Conservation (phyloP, 2,797 vertebrate species). For the Epinephelus awoara region DNA sequence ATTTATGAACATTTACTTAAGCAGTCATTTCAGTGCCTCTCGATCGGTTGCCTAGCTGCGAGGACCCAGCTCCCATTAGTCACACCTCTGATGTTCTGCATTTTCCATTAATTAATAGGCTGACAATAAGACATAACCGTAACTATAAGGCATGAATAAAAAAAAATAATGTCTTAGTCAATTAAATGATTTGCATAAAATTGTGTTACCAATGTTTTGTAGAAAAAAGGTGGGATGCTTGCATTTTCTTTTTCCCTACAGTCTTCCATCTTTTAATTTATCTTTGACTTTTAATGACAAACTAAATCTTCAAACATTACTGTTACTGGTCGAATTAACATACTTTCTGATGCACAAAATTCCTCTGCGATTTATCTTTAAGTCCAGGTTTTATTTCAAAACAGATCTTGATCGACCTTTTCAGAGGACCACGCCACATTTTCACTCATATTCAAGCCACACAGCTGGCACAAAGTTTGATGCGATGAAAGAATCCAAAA, state of each 20-base stretch:
- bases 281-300: neutral
- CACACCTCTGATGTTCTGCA: slow-evolving; percentile 22
- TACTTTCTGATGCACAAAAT: slow-evolving; percentile 13
- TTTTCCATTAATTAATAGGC: slow-evolving; percentile 32
- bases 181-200: slow-evolving; percentile 13
- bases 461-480: slow-evolving; percentile 71
- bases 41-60: slow-evolving; percentile 49
- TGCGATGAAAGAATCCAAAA: slow-evolving; percentile 81
- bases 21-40: slow-evolving; percentile 29
- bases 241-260: neutral
- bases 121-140: neutral
- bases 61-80: slow-evolving; percentile 20
- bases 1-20: slow-evolving; percentile 59
- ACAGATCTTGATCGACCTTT: slow-evolving; percentile 75
- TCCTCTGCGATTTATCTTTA: slow-evolving; percentile 42
- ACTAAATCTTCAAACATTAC: slow-evolving; percentile 13
- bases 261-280: neutral
- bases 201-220: neutral
- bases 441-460: slow-evolving; percentile 66
- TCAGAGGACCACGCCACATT: slow-evolving; percentile 37
- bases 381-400: slow-evolving; percentile 56
- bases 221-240: neutral
- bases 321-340: slow-evolving; percentile 28
- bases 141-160: too few relatives aligned
- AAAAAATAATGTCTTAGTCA: neutral